Conservation (phyloP, 2,113 vertebrate genomes). For the Otolemur garnettii region DNA sequence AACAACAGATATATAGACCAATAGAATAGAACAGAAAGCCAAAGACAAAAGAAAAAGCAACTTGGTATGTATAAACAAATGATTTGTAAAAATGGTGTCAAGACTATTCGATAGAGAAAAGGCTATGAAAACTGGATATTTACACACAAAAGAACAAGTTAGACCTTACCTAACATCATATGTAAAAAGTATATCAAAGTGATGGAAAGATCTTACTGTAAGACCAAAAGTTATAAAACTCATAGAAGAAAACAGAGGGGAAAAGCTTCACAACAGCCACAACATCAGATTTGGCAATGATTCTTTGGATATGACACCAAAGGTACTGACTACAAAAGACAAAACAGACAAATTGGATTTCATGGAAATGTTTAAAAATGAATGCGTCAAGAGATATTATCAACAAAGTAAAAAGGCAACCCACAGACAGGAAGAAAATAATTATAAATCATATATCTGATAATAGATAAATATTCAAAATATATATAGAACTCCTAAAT, state of each 20-base stretch:
- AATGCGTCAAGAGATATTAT: neutral
- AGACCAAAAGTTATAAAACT: neutral
- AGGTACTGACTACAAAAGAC: neutral
- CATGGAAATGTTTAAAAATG: neutral
- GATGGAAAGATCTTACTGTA: neutral
- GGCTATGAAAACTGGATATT: neutral
- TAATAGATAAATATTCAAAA: too few species aligned
- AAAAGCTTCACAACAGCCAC: neutral
- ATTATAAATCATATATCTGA: too few species aligned
- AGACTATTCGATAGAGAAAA: neutral
- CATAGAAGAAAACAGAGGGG: neutral
- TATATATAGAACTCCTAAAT: too few species aligned
- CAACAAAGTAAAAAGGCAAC: neutral
- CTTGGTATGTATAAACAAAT: too few species aligned
- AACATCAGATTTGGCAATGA: neutral
- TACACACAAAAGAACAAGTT: neutral
- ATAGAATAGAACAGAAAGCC: neutral
- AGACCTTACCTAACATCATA: neutral
- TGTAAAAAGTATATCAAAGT: neutral
- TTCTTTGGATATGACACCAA: neutral
- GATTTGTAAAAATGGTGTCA: neutral
- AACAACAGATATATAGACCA: neutral
- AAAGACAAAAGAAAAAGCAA: neutral
- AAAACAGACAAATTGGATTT: neutral
- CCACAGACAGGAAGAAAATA: neutral